Conservation (phyloP, 2,797 vertebrate genomes). For the Holocentrus rufus region DNA sequence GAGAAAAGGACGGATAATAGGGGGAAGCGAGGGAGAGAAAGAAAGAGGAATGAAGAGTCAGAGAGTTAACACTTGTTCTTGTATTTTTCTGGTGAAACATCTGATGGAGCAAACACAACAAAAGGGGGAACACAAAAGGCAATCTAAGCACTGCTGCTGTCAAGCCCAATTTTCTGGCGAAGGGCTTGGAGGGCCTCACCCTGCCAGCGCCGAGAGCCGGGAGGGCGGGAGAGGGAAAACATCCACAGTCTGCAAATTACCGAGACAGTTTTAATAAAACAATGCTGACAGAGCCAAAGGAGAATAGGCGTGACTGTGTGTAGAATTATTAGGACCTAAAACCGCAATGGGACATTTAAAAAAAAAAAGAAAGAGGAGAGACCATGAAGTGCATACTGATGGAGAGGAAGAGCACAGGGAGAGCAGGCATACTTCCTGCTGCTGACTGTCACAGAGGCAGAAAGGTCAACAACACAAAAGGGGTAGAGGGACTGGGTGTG, state of each 20-base stretch:
- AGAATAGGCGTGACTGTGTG: slow-evolving; percentile 31
- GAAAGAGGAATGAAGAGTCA: neutral
- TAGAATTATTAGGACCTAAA: slow-evolving; percentile 57
- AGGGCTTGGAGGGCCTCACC: slow-evolving; percentile 55
- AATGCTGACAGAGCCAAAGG: slow-evolving; percentile 55
- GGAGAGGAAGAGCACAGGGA: slow-evolving; percentile 26
- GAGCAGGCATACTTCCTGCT: slow-evolving; percentile 14
- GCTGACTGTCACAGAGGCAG: slow-evolving; percentile 12
- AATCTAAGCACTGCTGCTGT: slow-evolving; percentile 58
- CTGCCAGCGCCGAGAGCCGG: slow-evolving; percentile 41
- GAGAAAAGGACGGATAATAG: neutral
- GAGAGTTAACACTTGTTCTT: slow-evolving; percentile 31
- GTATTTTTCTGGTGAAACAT: slow-evolving; percentile 36
- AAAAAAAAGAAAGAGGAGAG: slow-evolving; percentile 6
- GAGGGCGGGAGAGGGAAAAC: slow-evolving; percentile 39
- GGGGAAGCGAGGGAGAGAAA: neutral
- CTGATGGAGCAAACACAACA: slow-evolving; percentile 46
- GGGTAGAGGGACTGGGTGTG: neutral
- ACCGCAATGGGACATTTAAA: slow-evolving; percentile 49
- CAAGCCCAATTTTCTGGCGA: slow-evolving; percentile 59
- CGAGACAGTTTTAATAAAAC: slow-evolving; percentile 66
- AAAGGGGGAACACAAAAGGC: slow-evolving; percentile 52
- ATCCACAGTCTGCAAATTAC: slow-evolving; percentile 49
- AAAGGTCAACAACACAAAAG: slow-evolving; percentile 30
- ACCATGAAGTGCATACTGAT: slow-evolving; percentile 49